Percentiles rank a stretch among this genome's conserved stretches.
These are phyloP conservation scores for Corvus moneduloides DNA, from an alignment of 2,113 vertebrate species.

Conservation along the genomic window DNA sequence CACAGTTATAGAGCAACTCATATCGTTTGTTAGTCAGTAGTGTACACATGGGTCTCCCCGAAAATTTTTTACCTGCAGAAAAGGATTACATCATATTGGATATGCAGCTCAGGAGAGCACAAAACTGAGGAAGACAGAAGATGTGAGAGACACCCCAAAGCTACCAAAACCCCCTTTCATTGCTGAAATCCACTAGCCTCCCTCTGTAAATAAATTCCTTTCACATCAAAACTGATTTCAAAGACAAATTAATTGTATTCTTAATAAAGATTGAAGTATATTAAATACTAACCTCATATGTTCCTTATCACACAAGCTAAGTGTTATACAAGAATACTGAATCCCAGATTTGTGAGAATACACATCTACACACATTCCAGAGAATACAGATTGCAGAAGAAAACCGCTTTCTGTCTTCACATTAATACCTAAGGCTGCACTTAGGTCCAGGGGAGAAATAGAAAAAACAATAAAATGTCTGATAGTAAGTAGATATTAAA, in stretches of 20 bases:
- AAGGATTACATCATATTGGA: not conserved
- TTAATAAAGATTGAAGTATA: not conserved
- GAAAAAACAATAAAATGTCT: not conserved
- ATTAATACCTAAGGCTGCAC: not conserved
- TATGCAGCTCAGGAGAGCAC: not conserved
- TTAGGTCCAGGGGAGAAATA: not conserved
- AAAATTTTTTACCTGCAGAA: conserved; percentile 87
- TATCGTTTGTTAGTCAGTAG: conserved; percentile 93
- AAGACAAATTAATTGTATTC: not conserved
- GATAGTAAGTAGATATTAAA: not conserved
- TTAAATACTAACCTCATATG: not conserved
- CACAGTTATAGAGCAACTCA: conserved; percentile 95
- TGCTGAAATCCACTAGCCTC: not conserved
- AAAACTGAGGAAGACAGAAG: not conserved
- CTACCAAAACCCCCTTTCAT: not conserved
- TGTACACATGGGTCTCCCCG: conserved; percentile 94
- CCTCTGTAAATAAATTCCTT: not conserved
- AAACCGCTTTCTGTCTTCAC: not conserved
- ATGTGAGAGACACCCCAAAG: not conserved
- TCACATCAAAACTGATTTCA: not conserved
- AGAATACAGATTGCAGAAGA: not conserved
- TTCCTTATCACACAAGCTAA: not conserved
- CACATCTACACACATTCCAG: not conserved
- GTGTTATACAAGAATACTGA: not conserved
- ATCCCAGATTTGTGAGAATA: not conserved